Base-by-base conservation (phyloP, 2,888 invertebrate genomes). In the Tenthredo mesomela region DNA sequence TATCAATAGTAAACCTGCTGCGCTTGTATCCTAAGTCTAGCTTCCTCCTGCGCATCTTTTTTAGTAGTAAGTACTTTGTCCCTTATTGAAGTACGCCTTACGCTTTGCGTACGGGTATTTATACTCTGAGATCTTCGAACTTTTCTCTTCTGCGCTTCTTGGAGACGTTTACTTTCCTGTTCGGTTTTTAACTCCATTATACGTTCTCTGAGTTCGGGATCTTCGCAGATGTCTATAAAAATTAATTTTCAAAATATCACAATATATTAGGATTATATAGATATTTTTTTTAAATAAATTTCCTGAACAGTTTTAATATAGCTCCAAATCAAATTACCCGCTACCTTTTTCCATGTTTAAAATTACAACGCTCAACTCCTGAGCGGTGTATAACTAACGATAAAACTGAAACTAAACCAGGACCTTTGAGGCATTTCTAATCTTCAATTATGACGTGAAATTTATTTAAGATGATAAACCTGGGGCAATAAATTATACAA, bases 31-130 rank as follows among this genome's bases (percentile, higher is more conserved):
- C 97, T 94, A 67, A 97, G 93, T 86, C 97, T 94, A 33, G 98
- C 98, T 93, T 99, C 99, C 92, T 99, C 98, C 67, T 97, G 96
- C 33, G 98, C 98, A 94, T 99, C 99, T 89, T 98, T 97, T 93
- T 98, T 97, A 61, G 98, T 98, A 84, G 98, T 97, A 88, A 98
- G 95, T 87, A 97, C 97, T 94, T 98, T 98, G 93, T 99, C 99
- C 29, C 99, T 95, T 86, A 99, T 95, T 71, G 98, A 98, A 67
- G 98, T 98, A 86, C 99, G 95, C 65, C 99, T 95, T 70, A 99
- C 98, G 77, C 98, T 98, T 91, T 98, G 98, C 87, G 98, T 98
- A 92, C 98, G 95, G 29, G 97, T 95, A 89, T 95, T 95, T 90
- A 96, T 96, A 89, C 96, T 96, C 92, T 97, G 97, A 21, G 97